Conservation (phyloP, 2,113 vertebrate species). For the Panurus biarmicus region DNA sequence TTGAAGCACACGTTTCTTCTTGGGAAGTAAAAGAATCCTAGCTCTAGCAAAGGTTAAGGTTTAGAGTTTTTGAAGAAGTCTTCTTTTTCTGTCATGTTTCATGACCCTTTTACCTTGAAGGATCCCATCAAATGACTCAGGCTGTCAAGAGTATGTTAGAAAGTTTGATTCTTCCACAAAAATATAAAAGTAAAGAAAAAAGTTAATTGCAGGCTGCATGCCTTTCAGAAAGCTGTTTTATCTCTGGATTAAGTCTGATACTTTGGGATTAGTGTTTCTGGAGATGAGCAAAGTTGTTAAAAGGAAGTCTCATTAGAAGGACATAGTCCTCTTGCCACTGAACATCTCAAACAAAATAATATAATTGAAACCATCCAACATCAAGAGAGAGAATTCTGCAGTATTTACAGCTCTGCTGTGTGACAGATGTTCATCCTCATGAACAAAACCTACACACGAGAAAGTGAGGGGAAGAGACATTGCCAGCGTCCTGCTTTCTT, state of each 20-base stretch:
- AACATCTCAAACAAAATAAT: background rate
- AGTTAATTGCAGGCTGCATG: background rate
- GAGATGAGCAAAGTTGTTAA: background rate
- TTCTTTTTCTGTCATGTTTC: background rate
- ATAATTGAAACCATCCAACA: background rate
- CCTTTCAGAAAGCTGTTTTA: conserved; percentile 3
- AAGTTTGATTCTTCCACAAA: background rate
- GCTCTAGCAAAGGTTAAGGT: background rate
- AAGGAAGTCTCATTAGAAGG: conserved; percentile 3
- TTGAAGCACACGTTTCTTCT: background rate
- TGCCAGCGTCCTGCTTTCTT: conserved; percentile 13
- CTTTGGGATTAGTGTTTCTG: background rate
- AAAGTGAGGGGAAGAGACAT: background rate
- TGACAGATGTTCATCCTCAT: background rate
- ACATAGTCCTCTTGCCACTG: background rate
- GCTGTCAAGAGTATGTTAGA: background rate
- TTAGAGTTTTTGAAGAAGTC: background rate
- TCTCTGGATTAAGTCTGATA: background rate
- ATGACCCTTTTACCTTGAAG: background rate
- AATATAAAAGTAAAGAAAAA: background rate
- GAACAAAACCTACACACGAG: background rate
- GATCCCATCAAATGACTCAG: conserved; percentile 25
- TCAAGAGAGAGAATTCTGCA: background rate
- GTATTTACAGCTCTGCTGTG: background rate
- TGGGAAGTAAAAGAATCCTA: background rate